Evolutionary conservation across 1,140 invertebrate genomes (phyloP), one percentile per base, ranked within the genome.

Genomic region (Drosophila ohnishii): DNA sequence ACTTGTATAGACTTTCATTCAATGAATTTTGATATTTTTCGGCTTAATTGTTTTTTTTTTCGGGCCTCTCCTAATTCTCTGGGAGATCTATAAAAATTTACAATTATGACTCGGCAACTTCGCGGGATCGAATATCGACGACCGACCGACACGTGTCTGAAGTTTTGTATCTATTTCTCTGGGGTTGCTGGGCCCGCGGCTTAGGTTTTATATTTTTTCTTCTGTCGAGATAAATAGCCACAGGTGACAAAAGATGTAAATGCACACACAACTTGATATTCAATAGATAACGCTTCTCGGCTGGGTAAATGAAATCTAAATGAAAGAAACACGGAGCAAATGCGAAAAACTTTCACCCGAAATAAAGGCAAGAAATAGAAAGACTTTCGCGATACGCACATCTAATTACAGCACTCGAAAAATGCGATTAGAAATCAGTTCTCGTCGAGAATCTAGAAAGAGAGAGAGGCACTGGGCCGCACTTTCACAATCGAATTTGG

Each of bases 241-340:
- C 84, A 74, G 84, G 84, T 87, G 83, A 87, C 83, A 87, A 87
- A 86, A 82, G 62, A 67, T 82, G 76, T 77, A 87, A 86, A 86
- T 83, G 71, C 82, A 81, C 13, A 55, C 51, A 53, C 72, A 79
- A 79, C 79, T 87, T 87, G 84, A 88, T 87, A 87, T 88, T 87
- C 83, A 80, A 88, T 88, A 87, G 83, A 87, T 87, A 87, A 88
- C 51, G 71, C 79, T 50, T 0, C 10, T 5, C 61, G 57, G 60
- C 51, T 58, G 28, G 32, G 74, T 58, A 84, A 79, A 83, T 87
- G 75, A 79, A 74, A 87, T 83, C 80, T 82, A 86, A 86, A 85
- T 87, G 70, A 87, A 86, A 69, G 62, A 69, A 66, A 69, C 65
- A 79, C 53, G 65, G 58, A 78, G 60, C 30, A 35, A 34, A 34